Conservation (phyloP, 2,888 invertebrate species). For the Idaea dimidiata region DNA sequence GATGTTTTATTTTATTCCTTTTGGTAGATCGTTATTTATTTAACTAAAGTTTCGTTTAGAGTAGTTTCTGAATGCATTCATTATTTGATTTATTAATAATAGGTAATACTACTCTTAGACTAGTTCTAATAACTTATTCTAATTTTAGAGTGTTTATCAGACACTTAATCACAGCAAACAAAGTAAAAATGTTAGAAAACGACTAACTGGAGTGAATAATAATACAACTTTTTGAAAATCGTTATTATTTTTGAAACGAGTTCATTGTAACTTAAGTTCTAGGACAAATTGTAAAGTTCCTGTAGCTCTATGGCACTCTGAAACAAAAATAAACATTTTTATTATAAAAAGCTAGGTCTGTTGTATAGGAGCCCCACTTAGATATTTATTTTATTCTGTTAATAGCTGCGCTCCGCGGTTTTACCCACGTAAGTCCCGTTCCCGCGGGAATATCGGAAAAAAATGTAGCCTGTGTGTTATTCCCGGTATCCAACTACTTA, state of each 20-base stretch:
- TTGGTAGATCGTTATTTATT: no score
- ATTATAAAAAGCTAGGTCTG: no score
- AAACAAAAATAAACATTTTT: background rate
- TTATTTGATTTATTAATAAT: background rate
- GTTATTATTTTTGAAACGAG: background rate
- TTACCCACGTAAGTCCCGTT: no score
- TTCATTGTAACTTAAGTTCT: background rate
- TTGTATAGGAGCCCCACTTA: no score
- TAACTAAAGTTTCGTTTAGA: no score
- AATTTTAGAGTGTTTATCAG: constrained; percentile 9
- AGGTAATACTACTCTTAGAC: background rate
- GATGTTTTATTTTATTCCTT: no score
- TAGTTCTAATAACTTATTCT: background rate
- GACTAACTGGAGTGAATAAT: no score
- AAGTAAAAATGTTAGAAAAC: constrained; percentile 12
- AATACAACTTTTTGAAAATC: background rate
- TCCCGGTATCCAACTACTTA: no score
- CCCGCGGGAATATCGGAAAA: no score
- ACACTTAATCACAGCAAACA: constrained; percentile 35
- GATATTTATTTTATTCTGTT: no score
- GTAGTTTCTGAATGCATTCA: background rate
- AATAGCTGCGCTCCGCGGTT: no score
- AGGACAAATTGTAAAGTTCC: background rate
- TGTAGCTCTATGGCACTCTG: background rate
- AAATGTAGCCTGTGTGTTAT: no score